These are phyloP conservation scores for Aphelinus atriplicis DNA, from an alignment of 1,140 invertebrate genomes.

Conservation along the genomic window DNA sequence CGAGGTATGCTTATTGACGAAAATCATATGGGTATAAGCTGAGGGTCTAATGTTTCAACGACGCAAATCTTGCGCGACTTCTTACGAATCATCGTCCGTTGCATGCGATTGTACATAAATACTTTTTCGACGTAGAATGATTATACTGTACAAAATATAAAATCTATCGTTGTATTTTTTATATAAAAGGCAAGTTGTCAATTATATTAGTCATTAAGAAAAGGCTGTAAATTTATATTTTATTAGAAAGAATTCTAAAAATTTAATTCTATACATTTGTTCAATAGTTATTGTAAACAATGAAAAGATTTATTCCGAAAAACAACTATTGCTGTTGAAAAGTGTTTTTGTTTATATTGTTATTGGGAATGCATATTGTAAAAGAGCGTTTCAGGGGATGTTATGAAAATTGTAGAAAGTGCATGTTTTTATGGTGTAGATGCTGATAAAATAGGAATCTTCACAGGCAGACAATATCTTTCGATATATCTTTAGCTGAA, in stretches of 20 bases:
- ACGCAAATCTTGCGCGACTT: constrained; percentile 17
- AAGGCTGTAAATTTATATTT: neutral
- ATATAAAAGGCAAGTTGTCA: constrained; percentile 34
- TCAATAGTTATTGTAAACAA: too few species aligned
- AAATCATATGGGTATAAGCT: constrained; percentile 53
- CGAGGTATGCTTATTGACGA: constrained; percentile 52
- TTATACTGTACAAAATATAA: constrained; percentile 43
- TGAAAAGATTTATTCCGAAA: too few species aligned
- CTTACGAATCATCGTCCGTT: constrained; percentile 23
- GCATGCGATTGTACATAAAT: constrained; percentile 38
- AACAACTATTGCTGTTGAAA: too few species aligned
- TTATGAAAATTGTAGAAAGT: too few species aligned
- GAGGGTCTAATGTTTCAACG: constrained; percentile 37
- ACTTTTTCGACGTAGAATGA: constrained; percentile 32
- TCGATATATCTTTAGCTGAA: too few species aligned
- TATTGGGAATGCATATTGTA: too few species aligned
- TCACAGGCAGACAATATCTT: too few species aligned
- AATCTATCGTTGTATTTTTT: constrained; percentile 39
- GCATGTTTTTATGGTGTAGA: too few species aligned
- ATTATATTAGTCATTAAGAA: constrained; percentile 31
- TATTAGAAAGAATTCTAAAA: neutral
- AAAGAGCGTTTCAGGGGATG: too few species aligned
- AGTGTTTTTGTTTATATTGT: too few species aligned
- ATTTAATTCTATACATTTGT: too few species aligned
- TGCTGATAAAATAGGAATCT: too few species aligned